Evolutionary conservation across 2,113 vertebrate genomes (phyloP), one percentile per base, ranked within the genome.

Genomic region (Panthera leo): DNA sequence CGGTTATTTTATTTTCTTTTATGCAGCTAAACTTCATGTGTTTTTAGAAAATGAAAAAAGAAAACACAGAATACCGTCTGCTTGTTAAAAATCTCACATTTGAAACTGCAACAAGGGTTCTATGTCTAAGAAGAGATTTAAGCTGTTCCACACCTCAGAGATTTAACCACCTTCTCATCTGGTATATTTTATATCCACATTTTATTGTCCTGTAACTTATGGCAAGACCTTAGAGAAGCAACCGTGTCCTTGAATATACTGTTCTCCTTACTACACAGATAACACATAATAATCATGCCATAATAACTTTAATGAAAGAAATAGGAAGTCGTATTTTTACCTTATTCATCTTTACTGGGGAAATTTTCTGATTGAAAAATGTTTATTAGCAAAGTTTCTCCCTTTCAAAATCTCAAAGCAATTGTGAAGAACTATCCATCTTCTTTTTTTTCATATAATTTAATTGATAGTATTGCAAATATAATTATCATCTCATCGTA

Each of bases 261-360:
- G 14, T 11, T 91, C 94, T 92, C 89, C 27, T 73, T 94, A 19
- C 23, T 42, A 53, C 2, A 90, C 5, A 89, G n/a, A 91, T 6
- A 95, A 25, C 1, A 53, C 4, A 68, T 89, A 83, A 92, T 67
- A 61, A 29, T 55, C 1, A 96, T 88, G 3, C 0, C 9, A 48
- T 51, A 39, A 92, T 61, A 87, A 90, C 78, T 96, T 76, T 83
- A 91, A 85, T 68, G 8, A 92, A 90, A 96, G 3, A 67, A 63
- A 89, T 42, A 23, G 16, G 9, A 95, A 70, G 7, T 88, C 18
- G 7, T 55, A 82, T 42, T 84, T 93, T 14, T 93, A 79, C 29
- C 1, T 5, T 87, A 6, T 23, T 61, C 12, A 39, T 65, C 4
- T 63, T 78, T 48, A 39, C 7, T 91, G 0, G 5, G 42, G 5